A percentile compares a stretch with the other conserved stretches of the same genome.
Evolutionary conservation across 2,797 vertebrate genomes (phyloP).

Genomic region (Arnoldichthys spilopterus): DNA sequence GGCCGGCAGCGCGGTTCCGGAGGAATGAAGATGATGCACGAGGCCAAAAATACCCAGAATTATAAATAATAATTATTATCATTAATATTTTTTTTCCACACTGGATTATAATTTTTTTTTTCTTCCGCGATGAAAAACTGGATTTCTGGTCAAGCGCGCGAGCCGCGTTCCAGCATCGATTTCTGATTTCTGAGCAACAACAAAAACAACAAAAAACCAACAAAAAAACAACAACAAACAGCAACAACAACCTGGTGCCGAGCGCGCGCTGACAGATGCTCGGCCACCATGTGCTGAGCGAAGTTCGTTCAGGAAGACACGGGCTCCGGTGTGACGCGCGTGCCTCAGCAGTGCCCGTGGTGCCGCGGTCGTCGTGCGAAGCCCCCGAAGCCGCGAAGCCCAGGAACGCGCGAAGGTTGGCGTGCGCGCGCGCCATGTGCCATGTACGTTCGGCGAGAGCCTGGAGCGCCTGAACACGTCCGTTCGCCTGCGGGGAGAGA

Average conservation of each 20-base stretch:
- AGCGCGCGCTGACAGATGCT: conserved; percentile 45
- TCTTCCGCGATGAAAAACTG: conserved; percentile 51
- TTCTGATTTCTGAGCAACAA: conserved; percentile 16
- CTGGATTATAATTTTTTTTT: conserved; percentile 56
- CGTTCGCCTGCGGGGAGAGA: neutral
- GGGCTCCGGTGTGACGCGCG: neutral
- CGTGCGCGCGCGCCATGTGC: conserved; percentile 16
- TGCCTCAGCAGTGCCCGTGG: too few species aligned
- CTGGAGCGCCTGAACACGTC: neutral
- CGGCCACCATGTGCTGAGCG: conserved; percentile 61
- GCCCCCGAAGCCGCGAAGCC: neutral
- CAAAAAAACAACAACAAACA: neutral
- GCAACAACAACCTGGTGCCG: neutral
- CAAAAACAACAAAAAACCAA: conserved; percentile 9
- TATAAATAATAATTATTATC: neutral
- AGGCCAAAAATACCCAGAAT: neutral
- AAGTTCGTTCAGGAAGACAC: conserved; percentile 55
- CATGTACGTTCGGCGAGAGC: conserved; percentile 11
- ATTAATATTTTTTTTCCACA: conserved; percentile 20
- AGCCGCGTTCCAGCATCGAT: conserved; percentile 47
- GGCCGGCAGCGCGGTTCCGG: too few species aligned
- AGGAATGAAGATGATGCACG: conserved; percentile 51
- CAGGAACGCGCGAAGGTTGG: neutral
- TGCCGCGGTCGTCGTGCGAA: neutral
- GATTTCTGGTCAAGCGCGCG: conserved; percentile 50